Evolutionary conservation across 35 echinoderm and acorn worm species (phyloP).

Genomic region (Anneissia japonica): DNA sequence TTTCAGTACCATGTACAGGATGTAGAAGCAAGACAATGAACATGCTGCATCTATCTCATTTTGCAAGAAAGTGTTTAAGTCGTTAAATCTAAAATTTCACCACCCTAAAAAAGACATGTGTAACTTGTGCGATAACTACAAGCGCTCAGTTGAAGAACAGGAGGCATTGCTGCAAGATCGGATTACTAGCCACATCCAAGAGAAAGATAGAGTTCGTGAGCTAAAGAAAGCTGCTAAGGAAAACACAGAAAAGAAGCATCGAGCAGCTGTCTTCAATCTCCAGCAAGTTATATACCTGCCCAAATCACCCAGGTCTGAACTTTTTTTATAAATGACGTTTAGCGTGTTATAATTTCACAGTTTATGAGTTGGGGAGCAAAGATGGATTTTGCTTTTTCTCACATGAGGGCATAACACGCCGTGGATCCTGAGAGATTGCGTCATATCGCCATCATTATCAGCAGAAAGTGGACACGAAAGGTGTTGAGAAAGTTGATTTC

Average conservation of each 20-base stretch:
- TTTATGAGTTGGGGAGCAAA: constrained; percentile 46
- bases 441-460: constrained; percentile 36
- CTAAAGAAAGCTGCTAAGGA: constrained; percentile 2
- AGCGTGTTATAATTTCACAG: constrained; percentile 68
- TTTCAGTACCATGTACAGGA: constrained; percentile 25
- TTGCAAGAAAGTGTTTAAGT: constrained; percentile 15
- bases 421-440: constrained; percentile 43
- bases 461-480: constrained; percentile 17
- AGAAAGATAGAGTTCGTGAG: constrained; percentile 40
- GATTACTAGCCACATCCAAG: constrained; percentile 1
- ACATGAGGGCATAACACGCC: constrained; percentile 39
- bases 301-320: constrained; percentile 31
- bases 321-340: constrained; percentile 64
- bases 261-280: constrained; percentile 34
- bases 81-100: constrained; percentile 52
- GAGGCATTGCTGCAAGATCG: neutral
- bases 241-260: neutral
- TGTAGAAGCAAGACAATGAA: constrained; percentile 11
- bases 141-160: neutral
- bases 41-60: neutral
- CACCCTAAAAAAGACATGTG: constrained; percentile 53
- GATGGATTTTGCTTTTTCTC: constrained; percentile 43
- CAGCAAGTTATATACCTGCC: constrained; percentile 71
- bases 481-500: constrained; percentile 37
- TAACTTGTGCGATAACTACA: constrained; percentile 42